Evolutionary conservation across 2,113 vertebrate species (phyloP).

Genomic region (Alouatta palliata): DNA sequence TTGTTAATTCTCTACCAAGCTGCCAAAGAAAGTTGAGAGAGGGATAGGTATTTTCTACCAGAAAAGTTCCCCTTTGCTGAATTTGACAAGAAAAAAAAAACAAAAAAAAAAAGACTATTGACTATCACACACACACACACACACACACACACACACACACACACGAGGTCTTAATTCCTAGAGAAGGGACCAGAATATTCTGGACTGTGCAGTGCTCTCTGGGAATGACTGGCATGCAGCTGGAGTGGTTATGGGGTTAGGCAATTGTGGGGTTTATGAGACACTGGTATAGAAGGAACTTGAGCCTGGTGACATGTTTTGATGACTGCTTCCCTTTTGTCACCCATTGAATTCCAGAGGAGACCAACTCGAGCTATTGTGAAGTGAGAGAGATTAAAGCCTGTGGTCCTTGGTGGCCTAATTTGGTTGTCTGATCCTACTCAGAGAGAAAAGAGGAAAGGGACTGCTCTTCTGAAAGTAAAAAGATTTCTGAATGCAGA

Average conservation of each 20-base stretch:
- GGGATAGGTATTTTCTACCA: conserved; percentile 34
- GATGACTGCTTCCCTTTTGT: conserved; percentile 40
- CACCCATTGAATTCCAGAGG: neutral
- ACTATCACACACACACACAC: neutral
- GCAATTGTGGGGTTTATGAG: conserved; percentile 17
- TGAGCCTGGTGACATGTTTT: conserved; percentile 31
- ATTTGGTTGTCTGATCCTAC: neutral
- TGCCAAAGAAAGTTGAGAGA: conserved; percentile 47
- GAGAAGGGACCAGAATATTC: neutral
- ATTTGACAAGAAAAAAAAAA: neutral
- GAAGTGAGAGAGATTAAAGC: neutral
- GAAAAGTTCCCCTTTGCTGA: conserved; percentile 55
- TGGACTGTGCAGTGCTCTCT: neutral
- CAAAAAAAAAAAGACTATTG: neutral
- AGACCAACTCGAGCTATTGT: conserved; percentile 23
- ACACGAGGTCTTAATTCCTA: neutral
- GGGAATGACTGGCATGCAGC: neutral
- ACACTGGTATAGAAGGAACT: conserved; percentile 41
- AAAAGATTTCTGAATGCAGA: conserved; percentile 2
- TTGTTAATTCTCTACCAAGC: conserved; percentile 22
- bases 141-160: too few species aligned
- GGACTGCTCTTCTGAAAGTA: neutral
- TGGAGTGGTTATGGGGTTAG: neutral
- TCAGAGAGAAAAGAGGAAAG: conserved; percentile 9
- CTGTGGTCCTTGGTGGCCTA: neutral